Evolutionary conservation across 2,797 vertebrate genomes (phyloP).

Genomic region (Cossypha niveicapilla): DNA sequence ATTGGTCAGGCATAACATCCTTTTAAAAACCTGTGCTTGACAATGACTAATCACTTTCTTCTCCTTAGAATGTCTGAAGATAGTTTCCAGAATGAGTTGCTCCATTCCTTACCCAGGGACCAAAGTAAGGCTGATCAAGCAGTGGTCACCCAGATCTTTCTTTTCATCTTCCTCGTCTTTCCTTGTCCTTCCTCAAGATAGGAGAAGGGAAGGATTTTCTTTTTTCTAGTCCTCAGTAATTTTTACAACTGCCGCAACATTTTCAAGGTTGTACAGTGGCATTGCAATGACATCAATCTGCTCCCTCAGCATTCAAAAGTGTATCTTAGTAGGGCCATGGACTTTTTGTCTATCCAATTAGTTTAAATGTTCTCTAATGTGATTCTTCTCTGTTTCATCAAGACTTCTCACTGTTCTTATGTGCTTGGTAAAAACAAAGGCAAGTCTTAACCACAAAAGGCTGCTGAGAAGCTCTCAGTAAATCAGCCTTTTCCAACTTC

Average conservation of each 20-base stretch:
- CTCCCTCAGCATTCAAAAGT: not conserved
- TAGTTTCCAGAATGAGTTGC: not conserved
- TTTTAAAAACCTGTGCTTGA: not conserved
- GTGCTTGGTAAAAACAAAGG: not conserved
- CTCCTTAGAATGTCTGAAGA: not conserved
- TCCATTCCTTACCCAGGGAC: not conserved
- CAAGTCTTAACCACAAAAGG: not conserved
- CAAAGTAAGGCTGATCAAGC: not conserved
- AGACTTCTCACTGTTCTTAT: not conserved
- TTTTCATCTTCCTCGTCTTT: not conserved
- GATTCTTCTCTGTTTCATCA: not conserved
- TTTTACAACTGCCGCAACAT: not conserved
- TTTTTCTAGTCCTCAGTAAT: not conserved
- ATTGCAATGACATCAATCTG: not conserved
- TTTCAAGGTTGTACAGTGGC: not conserved
- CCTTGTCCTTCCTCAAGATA: not conserved
- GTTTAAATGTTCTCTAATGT: not conserved
- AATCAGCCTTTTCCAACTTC: not conserved
- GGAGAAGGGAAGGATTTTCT: not conserved
- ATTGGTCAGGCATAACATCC: not conserved
- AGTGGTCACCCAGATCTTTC: not conserved
- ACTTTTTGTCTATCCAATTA: not conserved
- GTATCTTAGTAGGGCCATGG: not conserved
- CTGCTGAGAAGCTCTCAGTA: not conserved
- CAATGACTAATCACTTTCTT: not conserved